Evolutionary conservation across 2,797 vertebrate genomes (phyloP), one percentile per base, ranked within the genome.

Genomic region (Gallirallus australis): DNA sequence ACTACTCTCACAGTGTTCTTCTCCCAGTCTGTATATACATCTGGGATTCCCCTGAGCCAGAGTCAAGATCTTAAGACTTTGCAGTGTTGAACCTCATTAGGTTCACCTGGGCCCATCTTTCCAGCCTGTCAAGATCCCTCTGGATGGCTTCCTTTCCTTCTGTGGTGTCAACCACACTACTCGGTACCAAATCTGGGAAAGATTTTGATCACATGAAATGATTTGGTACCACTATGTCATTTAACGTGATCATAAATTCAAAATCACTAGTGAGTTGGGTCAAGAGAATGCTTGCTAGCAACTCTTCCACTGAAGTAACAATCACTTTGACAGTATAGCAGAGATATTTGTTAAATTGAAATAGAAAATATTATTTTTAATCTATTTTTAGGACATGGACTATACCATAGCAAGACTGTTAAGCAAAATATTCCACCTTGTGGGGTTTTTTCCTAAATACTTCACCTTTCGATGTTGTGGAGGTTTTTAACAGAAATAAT

Each of bases 161-260:
- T 45, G 19, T 45, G 19, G 42, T 45, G 42, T 45, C 18, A 19
- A 45, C 42, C 18, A 45, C 42, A 19, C 17, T 18, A 42, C 42
- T 42, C 42, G 19, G 17, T 45, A 45, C 42, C 42, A 45, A 45
- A 45, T 45, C 42, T 45, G 42, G 18, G 42, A 45, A 45, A 42
- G 42, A 42, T 42, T 42, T 18, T 42, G 42, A 42, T 42, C 42
- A 42, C 42, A 7, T 42, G 18, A 8, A 42, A 42, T 42, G 17
- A 77, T 71, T 90, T 96, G 73, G 60, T 53, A 66, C 25, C 90
- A 59, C 70, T 89, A 61, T 77, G 27, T 82, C 66, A 80, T 94
- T 89, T 93, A 87, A 84, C 91, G 42, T 80, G 52, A 68, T 77
- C 82, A 27, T 23, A 69, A 80, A 65, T 42, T 94, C 16, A 94